These are phyloP conservation scores for Gopherus flavomarginatus DNA, from an alignment of 2,113 vertebrate species.

Conservation along the genomic window DNA sequence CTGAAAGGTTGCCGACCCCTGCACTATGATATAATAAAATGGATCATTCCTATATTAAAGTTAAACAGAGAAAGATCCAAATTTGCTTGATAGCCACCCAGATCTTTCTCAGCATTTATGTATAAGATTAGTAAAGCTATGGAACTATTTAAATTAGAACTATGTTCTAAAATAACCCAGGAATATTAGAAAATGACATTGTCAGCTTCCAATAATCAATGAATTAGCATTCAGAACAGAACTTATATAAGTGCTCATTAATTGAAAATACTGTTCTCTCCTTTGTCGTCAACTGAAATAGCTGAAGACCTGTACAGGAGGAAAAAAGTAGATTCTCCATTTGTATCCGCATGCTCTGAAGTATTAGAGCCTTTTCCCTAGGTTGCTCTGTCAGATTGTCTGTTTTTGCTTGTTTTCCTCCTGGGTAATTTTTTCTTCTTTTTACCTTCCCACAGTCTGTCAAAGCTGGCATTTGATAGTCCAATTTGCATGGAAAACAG, in stretches of 20 bases:
- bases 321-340: constrained; percentile 16
- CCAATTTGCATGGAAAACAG: neutral
- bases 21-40: constrained; percentile 36
- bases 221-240: constrained; percentile 67
- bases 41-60: constrained; percentile 22
- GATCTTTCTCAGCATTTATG: constrained; percentile 22
- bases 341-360: neutral
- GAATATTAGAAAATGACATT: constrained; percentile 39
- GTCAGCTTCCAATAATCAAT: constrained; percentile 39
- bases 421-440: neutral
- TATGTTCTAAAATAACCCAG: constrained; percentile 22
- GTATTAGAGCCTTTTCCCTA: neutral
- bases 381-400: neutral
- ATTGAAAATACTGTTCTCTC: constrained; percentile 58
- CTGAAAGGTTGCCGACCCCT: too few species aligned
- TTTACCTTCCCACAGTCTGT: neutral
- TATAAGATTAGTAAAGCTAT: constrained; percentile 9
- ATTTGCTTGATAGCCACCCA: constrained; percentile 12
- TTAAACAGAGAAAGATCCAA: constrained; percentile 24
- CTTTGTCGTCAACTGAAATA: neutral
- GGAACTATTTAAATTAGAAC: neutral
- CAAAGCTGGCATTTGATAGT: neutral
- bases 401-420: neutral
- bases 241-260: constrained; percentile 57
- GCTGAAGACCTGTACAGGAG: constrained; percentile 18